These are phyloP conservation scores for Diaprepes abbreviatus DNA, from an alignment of 2,888 invertebrate species.

Conservation along the genomic window DNA sequence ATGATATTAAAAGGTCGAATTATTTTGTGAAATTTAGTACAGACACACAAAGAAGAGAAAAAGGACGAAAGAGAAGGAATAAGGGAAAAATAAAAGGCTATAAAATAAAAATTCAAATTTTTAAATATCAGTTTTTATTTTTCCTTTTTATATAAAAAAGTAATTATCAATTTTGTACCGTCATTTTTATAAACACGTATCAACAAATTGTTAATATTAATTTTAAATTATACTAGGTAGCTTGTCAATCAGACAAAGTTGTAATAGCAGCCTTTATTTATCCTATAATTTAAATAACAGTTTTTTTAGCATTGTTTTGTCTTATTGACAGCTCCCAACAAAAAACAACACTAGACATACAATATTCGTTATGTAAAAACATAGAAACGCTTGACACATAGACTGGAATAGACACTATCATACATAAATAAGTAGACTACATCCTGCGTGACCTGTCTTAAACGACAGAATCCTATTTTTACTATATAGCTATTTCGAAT, in stretches of 20 bases:
- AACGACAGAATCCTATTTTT: constrained; percentile 20
- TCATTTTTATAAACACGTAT: constrained; percentile 49
- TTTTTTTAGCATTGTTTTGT: constrained; percentile 45
- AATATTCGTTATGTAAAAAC: not conserved
- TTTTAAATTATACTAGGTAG: not conserved
- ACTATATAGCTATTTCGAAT: not conserved
- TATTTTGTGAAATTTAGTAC: not conserved
- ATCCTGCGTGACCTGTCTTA: constrained; percentile 12
- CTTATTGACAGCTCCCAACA: constrained; percentile 5
- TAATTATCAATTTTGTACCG: constrained; percentile 58
- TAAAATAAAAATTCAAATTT: constrained; percentile 20
- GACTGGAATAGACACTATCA: constrained; percentile 12
- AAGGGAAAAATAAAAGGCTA: not conserved
- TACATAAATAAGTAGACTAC: constrained; percentile 28
- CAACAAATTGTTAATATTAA: constrained; percentile 30
- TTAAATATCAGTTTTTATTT: constrained; percentile 50
- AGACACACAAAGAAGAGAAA: constrained; percentile 4
- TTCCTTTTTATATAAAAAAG: constrained; percentile 46
- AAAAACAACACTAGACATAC: not conserved
- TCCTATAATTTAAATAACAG: not conserved
- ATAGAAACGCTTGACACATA: not conserved
- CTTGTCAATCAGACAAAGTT: constrained; percentile 1
- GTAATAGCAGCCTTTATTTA: not conserved
- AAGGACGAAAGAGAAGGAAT: not conserved
- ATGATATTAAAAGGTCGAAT: not conserved